phyloP scores from a whole-genome alignment of 1,140 invertebrate species.

The Adelges cooleyi region DNA sequence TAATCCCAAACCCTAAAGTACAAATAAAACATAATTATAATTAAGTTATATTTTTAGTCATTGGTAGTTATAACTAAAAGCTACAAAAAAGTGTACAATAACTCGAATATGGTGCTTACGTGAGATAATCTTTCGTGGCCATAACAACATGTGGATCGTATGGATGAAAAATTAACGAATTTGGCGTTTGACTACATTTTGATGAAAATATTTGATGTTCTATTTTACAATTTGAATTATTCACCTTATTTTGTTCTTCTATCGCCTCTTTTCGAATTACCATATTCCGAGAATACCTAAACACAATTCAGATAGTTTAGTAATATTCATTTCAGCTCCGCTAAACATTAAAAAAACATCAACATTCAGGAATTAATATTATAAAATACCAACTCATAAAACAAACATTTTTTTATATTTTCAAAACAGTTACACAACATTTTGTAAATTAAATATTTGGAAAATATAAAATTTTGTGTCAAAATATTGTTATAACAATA shows the following conservation, averaged over 20 bases:
- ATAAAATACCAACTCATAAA: no score
- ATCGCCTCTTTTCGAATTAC: slow-evolving; percentile 46
- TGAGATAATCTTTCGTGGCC: slow-evolving; percentile 71
- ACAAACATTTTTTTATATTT: no score
- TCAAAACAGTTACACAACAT: no score
- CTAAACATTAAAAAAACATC: no score
- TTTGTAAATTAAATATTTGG: no score
- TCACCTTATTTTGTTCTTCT: slow-evolving; percentile 49
- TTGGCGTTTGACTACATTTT: slow-evolving; percentile 61
- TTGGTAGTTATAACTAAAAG: not conserved
- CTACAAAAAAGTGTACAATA: no score
- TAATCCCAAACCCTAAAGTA: slow-evolving; percentile 55
- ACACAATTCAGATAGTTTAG: slow-evolving; percentile 21
- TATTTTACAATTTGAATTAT: slow-evolving; percentile 41
- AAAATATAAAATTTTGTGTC: no score
- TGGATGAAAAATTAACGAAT: slow-evolving; percentile 72
- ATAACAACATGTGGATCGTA: slow-evolving; percentile 79
- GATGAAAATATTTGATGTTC: slow-evolving; percentile 76
- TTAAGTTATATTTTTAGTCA: not conserved
- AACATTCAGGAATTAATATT: no score
- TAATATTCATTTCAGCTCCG: not conserved
- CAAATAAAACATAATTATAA: slow-evolving; percentile 12
- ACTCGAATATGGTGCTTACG: slow-evolving; percentile 42
- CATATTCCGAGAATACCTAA: slow-evolving; percentile 51
- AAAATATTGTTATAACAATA: no score